Evolutionary conservation across 2,888 invertebrate species (phyloP), one percentile per base, ranked within the genome.

Genomic region (Nymphalis polychloros): DNA sequence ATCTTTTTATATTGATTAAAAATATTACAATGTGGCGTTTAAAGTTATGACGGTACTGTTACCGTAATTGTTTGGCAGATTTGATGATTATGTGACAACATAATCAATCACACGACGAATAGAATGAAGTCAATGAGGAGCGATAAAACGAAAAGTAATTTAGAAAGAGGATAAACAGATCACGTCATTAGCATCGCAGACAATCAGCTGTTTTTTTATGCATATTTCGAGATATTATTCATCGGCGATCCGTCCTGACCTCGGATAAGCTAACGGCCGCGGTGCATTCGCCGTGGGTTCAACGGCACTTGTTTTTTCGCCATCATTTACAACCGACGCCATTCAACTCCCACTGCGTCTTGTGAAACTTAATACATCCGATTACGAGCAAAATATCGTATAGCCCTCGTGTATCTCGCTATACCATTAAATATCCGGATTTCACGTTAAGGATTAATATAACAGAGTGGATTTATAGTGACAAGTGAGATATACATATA

Each of bases 191-290:
- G 23, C 27, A 52, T 27, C 27, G 50, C 27, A 52, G 57, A 70
- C 71, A 74, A 74, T 76, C 81, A 81, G 80, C 81, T 82, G 82
- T 76, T 75, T 75, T 78, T 41, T 73, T 77, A 75, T 81, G 80
- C 78, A 81, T 76, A 80, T 81, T 79, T 72, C 75, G 75, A 73
- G 70, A 76, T 73, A 72, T 77, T 77, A 76, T 73, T 72, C 72
- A 70, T 70, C 70, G 67, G 46, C 78, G 73, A 78, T 78, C 81
- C 79, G 81, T 81, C 86, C 88, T 89, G 90, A 89, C 90, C 90
- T 91, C 87, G 89, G 89, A 68, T 83, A 87, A 84, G 82, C 80
- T 87, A 89, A 88, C 89, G 88, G 88, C 81, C 73, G 73, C 82
- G 77, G 79, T 90, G 90, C 89, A 90, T 82, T 84, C 81, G 84